Conservation (phyloP, 2,888 invertebrate species). For the Idaea aversata region DNA sequence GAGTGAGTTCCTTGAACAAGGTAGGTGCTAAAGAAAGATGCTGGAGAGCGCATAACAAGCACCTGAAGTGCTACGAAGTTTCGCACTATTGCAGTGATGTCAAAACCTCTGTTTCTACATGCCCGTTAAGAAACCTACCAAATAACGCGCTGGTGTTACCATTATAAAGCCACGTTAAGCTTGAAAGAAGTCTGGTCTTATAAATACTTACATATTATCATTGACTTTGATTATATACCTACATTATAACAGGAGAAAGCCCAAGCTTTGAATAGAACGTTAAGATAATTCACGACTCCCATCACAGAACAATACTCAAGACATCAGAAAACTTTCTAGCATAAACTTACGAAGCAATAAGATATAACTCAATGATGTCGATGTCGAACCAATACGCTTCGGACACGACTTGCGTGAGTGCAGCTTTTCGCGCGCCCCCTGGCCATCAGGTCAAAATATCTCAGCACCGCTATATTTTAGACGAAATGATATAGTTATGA, state of each 20-base stretch:
- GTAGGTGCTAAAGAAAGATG: too few species aligned
- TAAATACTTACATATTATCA: background rate
- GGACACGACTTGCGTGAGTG: conserved; percentile 24
- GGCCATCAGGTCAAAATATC: conserved; percentile 25
- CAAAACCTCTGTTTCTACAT: too few species aligned
- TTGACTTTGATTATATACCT: background rate
- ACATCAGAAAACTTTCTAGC: conserved; percentile 21
- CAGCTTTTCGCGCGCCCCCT: conserved; percentile 28
- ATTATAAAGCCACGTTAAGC: too few species aligned
- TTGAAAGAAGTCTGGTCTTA: background rate
- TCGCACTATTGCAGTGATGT: too few species aligned
- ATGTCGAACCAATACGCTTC: conserved; percentile 14
- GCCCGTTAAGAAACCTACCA: too few species aligned
- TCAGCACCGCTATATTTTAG: conserved; percentile 27
- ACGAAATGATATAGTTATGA: conserved; percentile 8
- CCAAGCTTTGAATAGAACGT: background rate
- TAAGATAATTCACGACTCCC: conserved; percentile 4
- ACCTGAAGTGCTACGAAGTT: too few species aligned
- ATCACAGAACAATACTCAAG: conserved; percentile 4
- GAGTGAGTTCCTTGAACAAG: too few species aligned
- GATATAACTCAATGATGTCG: conserved; percentile 16
- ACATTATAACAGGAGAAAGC: background rate
- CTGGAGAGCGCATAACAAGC: too few species aligned
- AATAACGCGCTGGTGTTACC: too few species aligned
- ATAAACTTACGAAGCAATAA: conserved; percentile 24